Base-by-base conservation (phyloP, 2,888 invertebrate species). In the Nasonovia ribisnigri region DNA sequence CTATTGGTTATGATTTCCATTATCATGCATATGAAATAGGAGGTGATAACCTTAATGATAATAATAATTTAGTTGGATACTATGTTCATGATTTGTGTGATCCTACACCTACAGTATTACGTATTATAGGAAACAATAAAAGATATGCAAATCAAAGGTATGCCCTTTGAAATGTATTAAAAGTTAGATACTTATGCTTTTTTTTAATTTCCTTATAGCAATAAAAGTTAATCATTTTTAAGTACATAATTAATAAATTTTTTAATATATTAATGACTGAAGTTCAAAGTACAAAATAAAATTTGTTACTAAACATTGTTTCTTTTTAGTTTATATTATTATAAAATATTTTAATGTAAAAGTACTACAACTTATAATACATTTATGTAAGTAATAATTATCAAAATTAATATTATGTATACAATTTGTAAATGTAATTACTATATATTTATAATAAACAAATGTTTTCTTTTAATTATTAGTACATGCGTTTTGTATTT, bases 111-210 rank as follows among this genome's bases (percentile, higher is more conserved):
- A 57, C 26, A 57, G 57, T 57, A 57, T 57, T 57, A 57, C 26
- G 57, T 57, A 26, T 57, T 26, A 24, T 57, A 26, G 57, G 57
- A 57, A 57, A 26, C 57, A 57, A 57, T 67, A 67, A 67, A 67
- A 67, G 29, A 67, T 67, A 67, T 67, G 67, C 67, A 67, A 67
- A n/a, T 67, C 67, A n/a, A 67, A 67, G 67, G 67, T 67, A 67
- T n/a, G 67, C n/a, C 29, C 67, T 67, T 67, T 67, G 67, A 67
- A 1, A 67, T 67, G 67, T 67, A 67, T 67, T 67, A 67, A 29
- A 67, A 67, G 26, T 67, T 67, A 67, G 67, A 2, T n/a, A n/a
- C 10, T 3, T 67, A 67, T 67, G 67, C 67, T 67, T 67, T 67
- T 29, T n/a, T 67, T 67, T n/a, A 67, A 67, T 67, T 67, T 67